Evolutionary conservation across 2,113 vertebrate genomes (phyloP).

Genomic region (Mustela nigripes): DNA sequence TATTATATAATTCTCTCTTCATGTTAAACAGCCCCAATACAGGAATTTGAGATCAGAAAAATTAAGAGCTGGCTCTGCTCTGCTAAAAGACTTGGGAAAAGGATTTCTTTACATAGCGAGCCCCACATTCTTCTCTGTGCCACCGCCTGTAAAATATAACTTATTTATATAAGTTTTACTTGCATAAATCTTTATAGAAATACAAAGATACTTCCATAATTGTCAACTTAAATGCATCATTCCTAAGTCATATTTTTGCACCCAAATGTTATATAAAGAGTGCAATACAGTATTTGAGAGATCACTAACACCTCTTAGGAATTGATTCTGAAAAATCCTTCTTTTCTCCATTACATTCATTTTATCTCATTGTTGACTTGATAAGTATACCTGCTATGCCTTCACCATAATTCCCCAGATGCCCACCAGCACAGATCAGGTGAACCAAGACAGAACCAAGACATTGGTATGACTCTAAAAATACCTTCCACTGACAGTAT

Average conservation of each 20-base stretch:
- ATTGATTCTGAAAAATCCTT: slow-evolving; percentile 14
- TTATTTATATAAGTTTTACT: neutral
- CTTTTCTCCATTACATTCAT: neutral
- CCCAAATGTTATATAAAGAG: neutral
- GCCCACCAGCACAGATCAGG: neutral
- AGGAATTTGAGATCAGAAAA: neutral
- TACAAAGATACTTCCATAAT: neutral
- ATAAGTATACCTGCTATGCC: neutral
- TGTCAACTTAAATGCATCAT: neutral
- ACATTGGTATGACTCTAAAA: neutral
- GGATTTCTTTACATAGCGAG: neutral
- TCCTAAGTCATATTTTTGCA: neutral
- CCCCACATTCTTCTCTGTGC: neutral
- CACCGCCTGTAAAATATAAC: neutral
- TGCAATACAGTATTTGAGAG: neutral
- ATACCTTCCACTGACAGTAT: neutral
- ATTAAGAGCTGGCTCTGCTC: neutral
- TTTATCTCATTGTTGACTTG: neutral
- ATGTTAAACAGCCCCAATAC: neutral
- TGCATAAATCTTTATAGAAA: neutral
- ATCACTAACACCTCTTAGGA: neutral
- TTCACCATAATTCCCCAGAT: neutral
- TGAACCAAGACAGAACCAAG: neutral
- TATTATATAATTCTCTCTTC: neutral
- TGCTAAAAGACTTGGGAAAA: neutral